Evolutionary conservation across 2,113 vertebrate genomes (phyloP).

Genomic region (Mobula hypostoma): DNA sequence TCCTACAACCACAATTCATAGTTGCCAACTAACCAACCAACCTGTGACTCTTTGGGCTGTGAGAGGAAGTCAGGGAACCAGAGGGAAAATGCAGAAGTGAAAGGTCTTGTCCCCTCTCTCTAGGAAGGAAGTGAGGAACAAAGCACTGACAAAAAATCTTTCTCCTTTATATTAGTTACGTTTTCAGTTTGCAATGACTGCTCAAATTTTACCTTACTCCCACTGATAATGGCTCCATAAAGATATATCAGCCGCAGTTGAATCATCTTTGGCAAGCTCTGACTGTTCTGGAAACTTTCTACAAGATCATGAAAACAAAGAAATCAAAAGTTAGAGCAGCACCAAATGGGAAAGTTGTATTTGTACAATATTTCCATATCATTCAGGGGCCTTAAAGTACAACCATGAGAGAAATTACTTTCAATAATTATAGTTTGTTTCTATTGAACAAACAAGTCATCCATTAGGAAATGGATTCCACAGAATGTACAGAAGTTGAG

Average conservation of each 20-base stretch:
- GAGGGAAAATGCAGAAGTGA: not conserved
- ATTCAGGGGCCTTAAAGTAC: not conserved
- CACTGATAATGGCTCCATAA: conserved; percentile 75
- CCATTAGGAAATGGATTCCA: too few relatives aligned
- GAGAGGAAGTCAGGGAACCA: too few relatives aligned
- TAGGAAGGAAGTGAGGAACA: not conserved
- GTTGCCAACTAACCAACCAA: not conserved
- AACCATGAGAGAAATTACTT: not conserved
- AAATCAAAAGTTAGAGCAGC: not conserved
- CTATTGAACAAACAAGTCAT: too few relatives aligned
- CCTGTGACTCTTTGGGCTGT: too few relatives aligned
- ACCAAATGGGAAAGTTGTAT: not conserved
- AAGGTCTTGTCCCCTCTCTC: not conserved
- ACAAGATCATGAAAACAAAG: conserved; percentile 1
- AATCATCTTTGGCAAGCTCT: conserved; percentile 60
- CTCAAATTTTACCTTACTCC: conserved; percentile 66
- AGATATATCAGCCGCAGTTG: conserved; percentile 75
- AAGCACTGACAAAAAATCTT: not conserved
- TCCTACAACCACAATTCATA: too few relatives aligned
- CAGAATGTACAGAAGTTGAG: not conserved
- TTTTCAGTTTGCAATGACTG: not conserved
- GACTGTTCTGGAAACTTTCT: conserved; percentile 69
- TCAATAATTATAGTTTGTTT: not conserved
- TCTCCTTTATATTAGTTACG: not conserved
- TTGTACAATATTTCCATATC: not conserved